Evolutionary conservation across 2,888 invertebrate genomes (phyloP).

Genomic region (Trichacis sp.): DNA sequence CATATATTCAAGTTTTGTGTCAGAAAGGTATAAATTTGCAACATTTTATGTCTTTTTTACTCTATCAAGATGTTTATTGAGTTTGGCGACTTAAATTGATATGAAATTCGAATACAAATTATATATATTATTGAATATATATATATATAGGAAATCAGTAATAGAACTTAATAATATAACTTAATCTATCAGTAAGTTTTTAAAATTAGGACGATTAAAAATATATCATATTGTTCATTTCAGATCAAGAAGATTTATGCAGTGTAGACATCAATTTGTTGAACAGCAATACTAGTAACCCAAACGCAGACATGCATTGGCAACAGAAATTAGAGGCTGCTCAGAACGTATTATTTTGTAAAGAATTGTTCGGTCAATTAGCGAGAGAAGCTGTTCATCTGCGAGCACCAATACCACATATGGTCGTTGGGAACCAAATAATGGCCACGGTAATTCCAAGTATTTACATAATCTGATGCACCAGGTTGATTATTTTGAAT

Average conservation of each 20-base stretch:
- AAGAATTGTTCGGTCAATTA: slow-evolving; percentile 93
- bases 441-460: slow-evolving; percentile 87
- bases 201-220: no score
- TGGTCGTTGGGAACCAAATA: slow-evolving; percentile 97
- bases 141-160: no score
- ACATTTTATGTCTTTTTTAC: no score
- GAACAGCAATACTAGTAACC: slow-evolving; percentile 79
- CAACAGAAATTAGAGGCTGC: slow-evolving; percentile 96
- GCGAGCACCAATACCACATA: slow-evolving; percentile 93
- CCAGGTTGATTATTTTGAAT: no score
- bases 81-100: no score
- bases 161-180: no score
- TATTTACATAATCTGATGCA: no score
- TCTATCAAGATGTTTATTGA: neutral
- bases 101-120: no score
- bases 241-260: slow-evolving; percentile 91
- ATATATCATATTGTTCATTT: no score
- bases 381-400: slow-evolving; percentile 95
- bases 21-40: slow-evolving; percentile 85
- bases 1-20: slow-evolving; percentile 95
- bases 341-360: slow-evolving; percentile 96
- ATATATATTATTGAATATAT: no score
- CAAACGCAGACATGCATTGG: slow-evolving; percentile 88
- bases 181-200: no score
- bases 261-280: slow-evolving; percentile 85